Base-by-base conservation (phyloP, 2,888 invertebrate genomes). In the Phymatocera aterrima region DNA sequence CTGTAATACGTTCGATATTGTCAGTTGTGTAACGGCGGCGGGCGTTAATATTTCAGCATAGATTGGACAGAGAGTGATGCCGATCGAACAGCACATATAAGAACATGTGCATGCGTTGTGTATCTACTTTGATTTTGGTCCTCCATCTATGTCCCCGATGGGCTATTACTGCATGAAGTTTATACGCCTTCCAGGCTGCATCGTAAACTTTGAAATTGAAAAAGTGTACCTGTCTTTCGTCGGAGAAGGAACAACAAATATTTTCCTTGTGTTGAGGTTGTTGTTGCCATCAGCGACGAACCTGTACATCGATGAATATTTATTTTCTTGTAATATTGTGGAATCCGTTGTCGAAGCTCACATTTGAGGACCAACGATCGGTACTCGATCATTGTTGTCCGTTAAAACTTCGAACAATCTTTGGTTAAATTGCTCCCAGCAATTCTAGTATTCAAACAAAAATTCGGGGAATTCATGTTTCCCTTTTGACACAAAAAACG, bases 151-250 rank as follows among this genome's bases (percentile, higher is more conserved):
- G 28, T 57, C 28, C 28, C 57, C 28, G 24, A 15, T 28, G 15
- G 57, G 57, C 57, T 57, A 57, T 57, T 57, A 57, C 57, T 57
- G 24, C 57, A 57, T 28, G 28, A 57, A 28, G 28, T 28, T 57
- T 57, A 24, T 57, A 24, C 28, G 15, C 21, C 28, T 28, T 57
- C 28, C 15, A 15, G 57, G 57, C 10, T 57, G 57, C 24, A 57
- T 57, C 57, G 57, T 57, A 57, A 57, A 57, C 28, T 57, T 57
- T 28, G 28, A 57, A 57, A 57, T 57, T 57, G 57, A 57, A 57
- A 57, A 57, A 57, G 21, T 57, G 57, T 57, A 57, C 57, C 21
- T n/a, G n/a, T n/a, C n/a, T 3, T 57, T 6, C 57, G 28, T 57
- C 28, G 24, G 28, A 57, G 57, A 57, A 57, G 15, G 28, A 57